A percentile compares a stretch with the other conserved stretches of the same genome.
Evolutionary conservation across 2,888 invertebrate species (phyloP).

Genomic region (Leuctra nigra): DNA sequence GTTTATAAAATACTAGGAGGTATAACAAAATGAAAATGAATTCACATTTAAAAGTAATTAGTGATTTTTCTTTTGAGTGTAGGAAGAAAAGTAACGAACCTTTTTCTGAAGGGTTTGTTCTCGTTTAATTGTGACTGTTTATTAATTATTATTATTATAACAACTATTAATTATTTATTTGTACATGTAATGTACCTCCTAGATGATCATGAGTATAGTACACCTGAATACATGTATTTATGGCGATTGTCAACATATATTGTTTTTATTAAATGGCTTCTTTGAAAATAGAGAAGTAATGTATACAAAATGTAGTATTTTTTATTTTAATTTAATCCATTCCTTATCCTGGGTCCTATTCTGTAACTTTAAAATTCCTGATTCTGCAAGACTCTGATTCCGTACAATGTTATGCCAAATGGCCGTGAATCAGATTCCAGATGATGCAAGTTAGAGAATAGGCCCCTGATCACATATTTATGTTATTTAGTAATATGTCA

Average conservation of each 20-base stretch:
- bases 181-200: slow-evolving; percentile 30
- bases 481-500: no score
- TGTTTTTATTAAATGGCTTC: slow-evolving; percentile 31
- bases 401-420: no score
- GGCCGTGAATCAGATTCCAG: no score
- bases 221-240: slow-evolving; percentile 29
- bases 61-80: neutral
- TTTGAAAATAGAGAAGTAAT: slow-evolving; percentile 28
- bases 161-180: slow-evolving; percentile 25
- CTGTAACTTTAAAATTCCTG: no score
- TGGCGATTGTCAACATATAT: slow-evolving; percentile 28
- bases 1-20: no score
- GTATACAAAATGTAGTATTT: slow-evolving; percentile 9
- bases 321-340: neutral
- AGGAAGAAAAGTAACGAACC: neutral
- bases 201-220: slow-evolving; percentile 14
- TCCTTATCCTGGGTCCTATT: no score
- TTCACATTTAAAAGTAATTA: no score
- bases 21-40: no score
- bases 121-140: slow-evolving; percentile 27
- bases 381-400: no score
- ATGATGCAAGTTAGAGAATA: no score
- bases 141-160: slow-evolving; percentile 26
- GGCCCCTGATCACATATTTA: no score
- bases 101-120: slow-evolving; percentile 22